Evolutionary conservation across 2,888 invertebrate genomes (phyloP), one percentile per base, ranked within the genome.

Genomic region (Conchocele bisecta): DNA sequence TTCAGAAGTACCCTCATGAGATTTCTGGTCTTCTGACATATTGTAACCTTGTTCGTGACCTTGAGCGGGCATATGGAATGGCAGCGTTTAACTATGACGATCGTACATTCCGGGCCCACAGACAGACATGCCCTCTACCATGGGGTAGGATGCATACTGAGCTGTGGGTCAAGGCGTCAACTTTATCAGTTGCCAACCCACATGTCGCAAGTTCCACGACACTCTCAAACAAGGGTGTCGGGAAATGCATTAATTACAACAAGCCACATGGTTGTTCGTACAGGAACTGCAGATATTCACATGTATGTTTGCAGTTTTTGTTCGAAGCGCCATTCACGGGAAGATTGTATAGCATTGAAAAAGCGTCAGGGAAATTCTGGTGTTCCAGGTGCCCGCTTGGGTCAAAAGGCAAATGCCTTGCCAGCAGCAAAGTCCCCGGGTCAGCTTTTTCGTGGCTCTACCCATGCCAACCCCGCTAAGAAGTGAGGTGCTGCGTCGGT

Each of bases 301-400:
- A 26, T 48, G n/a, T 48, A 5, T 48, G 48, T 48, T n/a, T n/a
- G n/a, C n/a, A 28, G 48, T 6, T 48, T 48, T 48, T 48, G 48
- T 17, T 48, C 26, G 3, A 48, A 48, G 48, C 28, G 17, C 4
- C 48, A 48, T 28, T 48, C 48, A 4, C 26, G 48, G 4, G 29
- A 29, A 6, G 31, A 28, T 15, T 28, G 48, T 17, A 29, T 28
- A 9, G 48, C 48, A 5, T 48, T 48, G 28, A 28, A 15, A 17
- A 48, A 24, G 15, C 48, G 31, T n/a, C n/a, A n/a, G n/a, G n/a
- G n/a, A n/a, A n/a, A n/a, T n/a, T n/a, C n/a, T n/a, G n/a, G n/a
- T n/a, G n/a, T n/a, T n/a, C n/a, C n/a, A n/a, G n/a, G n/a, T n/a
- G n/a, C n/a, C n/a, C n/a, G n/a, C n/a, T n/a, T n/a, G n/a, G n/a